Evolutionary conservation across 2,797 vertebrate species (phyloP), one percentile per base, ranked within the genome.

Genomic region (Molossus molossus): DNA sequence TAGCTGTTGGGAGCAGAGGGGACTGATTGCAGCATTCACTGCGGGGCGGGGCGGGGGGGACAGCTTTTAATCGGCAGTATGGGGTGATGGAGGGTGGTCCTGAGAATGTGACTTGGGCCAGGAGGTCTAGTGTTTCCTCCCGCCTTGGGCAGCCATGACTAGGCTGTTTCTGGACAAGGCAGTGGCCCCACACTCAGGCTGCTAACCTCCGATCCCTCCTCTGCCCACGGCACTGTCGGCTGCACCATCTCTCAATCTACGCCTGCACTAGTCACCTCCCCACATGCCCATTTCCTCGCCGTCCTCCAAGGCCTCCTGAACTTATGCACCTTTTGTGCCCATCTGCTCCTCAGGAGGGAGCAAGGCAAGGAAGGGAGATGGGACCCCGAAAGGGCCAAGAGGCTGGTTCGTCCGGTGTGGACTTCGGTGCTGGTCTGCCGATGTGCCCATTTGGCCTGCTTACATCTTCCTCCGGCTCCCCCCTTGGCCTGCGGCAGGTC

Each of bases 281-380:
- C 27, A 20, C 2, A 14, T 2, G 6, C 50, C 12, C 0, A 0
- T 25, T 6, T 33, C 20, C 17, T 87, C 2, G 3, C 20, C 6
- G 3, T 40, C 82, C 25, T 94, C 45, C 21, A 2, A 5, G 17
- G 15, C 27, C 20, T 77, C 5, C 77, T 76, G 55, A 77, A 40
- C 50, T 40, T 57, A 25, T 17, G 27, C 2, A 0, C 11, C 11
- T 40, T 76, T 23, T 55, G 25, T 37, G n/a, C 8, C 45, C 1
- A 3, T 57, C 17, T 45, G 7, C n/a, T 86, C 10, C 50, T 86
- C 15, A 0, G 3, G 33, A 83, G 10, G 40, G 27, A 69, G 27
- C 9, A 29, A 80, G 29, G 53, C 10, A 40, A 33, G 3, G 33
- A 53, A 18, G 15, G 17, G 15, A 25, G 33, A 76, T 3, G 21